These are phyloP conservation scores for Barypeithes pellucidus DNA, from an alignment of 2,888 invertebrate species.

Conservation along the genomic window DNA sequence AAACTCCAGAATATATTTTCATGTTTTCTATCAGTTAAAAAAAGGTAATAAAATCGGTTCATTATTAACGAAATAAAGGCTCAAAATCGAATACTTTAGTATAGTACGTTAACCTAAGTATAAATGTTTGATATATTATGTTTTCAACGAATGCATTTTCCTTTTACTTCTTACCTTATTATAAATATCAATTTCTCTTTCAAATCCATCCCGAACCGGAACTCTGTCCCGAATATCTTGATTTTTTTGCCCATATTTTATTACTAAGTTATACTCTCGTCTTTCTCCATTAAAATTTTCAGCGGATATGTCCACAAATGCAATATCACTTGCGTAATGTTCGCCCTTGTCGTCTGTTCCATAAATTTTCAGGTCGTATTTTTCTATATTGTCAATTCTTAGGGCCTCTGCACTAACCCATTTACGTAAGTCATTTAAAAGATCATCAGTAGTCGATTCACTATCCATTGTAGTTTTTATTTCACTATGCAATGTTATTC, in stretches of 20 bases:
- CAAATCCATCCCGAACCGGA: constrained; percentile 40
- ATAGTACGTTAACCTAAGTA: no score
- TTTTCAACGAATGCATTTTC: no score
- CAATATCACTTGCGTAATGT: constrained; percentile 50
- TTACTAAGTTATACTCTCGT: constrained; percentile 45
- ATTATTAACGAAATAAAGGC: no score
- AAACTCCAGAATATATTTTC: no score
- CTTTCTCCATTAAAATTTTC: constrained; percentile 47
- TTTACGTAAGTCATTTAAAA: constrained; percentile 42
- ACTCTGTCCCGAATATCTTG: constrained; percentile 25
- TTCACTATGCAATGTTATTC: no score
- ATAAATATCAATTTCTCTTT: constrained; percentile 48
- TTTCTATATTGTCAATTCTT: constrained; percentile 48
- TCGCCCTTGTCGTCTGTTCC: constrained; percentile 49
- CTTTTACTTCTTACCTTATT: constrained; percentile 37
- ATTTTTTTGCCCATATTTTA: constrained; percentile 47
- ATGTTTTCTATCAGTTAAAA: no score
- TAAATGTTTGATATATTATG: no score
- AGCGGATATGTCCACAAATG: constrained; percentile 48
- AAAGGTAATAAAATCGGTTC: no score
- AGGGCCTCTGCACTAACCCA: constrained; percentile 51
- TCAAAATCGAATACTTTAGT: no score
- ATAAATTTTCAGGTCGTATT: constrained; percentile 50
- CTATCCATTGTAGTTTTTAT: not conserved
- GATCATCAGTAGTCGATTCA: constrained; percentile 30